A percentile compares a stretch with the other conserved stretches of the same genome.
phyloP scores from a whole-genome alignment of 2,113 vertebrate genomes.

The Pontoporia blainvillei region DNA sequence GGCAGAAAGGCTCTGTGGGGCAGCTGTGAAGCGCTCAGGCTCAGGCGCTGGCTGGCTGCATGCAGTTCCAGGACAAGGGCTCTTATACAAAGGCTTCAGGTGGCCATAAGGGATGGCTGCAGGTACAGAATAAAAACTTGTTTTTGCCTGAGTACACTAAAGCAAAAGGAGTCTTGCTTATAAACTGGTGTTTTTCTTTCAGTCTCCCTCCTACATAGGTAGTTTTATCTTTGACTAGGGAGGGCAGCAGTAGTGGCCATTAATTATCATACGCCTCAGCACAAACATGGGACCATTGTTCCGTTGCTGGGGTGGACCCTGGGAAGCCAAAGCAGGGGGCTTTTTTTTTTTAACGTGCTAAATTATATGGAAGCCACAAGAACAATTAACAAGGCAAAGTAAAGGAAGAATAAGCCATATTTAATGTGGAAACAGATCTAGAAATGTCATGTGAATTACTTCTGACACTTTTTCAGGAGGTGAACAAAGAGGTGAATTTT shows the following conservation, averaged over 20 bases:
- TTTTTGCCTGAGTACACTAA: background rate
- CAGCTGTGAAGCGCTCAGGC: background rate
- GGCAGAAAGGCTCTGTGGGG: background rate
- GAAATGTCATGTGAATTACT: background rate
- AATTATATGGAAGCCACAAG: background rate
- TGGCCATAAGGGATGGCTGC: rapidly evolving
- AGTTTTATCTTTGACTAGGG: background rate
- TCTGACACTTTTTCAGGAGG: background rate
- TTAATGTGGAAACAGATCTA: background rate
- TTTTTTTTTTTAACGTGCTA: background rate
- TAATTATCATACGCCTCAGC: rapidly evolving
- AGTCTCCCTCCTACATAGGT: background rate
- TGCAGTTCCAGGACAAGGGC: background rate
- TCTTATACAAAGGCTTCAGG: background rate
- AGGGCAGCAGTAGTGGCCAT: background rate
- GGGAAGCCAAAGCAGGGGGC: too few species aligned
- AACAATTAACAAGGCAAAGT: background rate
- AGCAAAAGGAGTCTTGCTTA: background rate
- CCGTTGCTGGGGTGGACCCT: too few species aligned
- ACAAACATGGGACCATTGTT: background rate
- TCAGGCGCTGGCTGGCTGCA: rapidly evolving
- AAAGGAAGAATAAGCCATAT: background rate
- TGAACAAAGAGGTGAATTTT: background rate
- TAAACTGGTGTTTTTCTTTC: background rate
- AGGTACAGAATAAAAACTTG: background rate